Conservation (phyloP, 2,113 vertebrate genomes). For the Cepphus grylle region DNA sequence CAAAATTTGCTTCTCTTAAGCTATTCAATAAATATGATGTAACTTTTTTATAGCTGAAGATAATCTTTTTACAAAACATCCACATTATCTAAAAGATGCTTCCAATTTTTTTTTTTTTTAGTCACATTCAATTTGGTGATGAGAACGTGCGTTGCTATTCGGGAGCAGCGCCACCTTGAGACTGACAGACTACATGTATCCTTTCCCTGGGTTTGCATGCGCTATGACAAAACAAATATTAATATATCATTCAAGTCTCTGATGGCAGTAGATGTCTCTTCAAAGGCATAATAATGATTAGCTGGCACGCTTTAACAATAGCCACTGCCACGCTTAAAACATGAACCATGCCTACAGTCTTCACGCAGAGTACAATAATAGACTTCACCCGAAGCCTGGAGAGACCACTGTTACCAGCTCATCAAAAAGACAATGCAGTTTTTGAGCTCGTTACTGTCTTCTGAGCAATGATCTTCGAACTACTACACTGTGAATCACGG, state of each 20-base stretch:
- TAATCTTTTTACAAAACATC: not conserved
- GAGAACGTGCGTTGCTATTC: not conserved
- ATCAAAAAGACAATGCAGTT: not conserved
- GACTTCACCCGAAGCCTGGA: not conserved
- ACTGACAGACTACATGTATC: not conserved
- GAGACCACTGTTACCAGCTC: not conserved
- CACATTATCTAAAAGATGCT: not conserved
- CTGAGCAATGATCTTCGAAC: not conserved
- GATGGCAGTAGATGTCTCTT: not conserved
- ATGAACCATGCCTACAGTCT: not conserved
- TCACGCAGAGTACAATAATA: not conserved
- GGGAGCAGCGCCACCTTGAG: not conserved
- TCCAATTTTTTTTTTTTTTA: not conserved
- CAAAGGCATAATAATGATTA: not conserved
- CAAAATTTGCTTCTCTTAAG: not conserved
- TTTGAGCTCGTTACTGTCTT: not conserved
- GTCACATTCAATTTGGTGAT: not conserved
- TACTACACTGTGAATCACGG: not conserved
- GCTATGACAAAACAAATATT: not conserved
- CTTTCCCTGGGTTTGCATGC: not conserved
- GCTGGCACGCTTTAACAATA: not conserved
- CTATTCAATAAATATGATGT: not conserved
- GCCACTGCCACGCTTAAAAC: not conserved
- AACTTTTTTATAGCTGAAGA: not conserved
- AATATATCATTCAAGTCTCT: not conserved